These are phyloP conservation scores for Dorcus hopei DNA, from an alignment of 2,888 invertebrate species.

Conservation along the genomic window DNA sequence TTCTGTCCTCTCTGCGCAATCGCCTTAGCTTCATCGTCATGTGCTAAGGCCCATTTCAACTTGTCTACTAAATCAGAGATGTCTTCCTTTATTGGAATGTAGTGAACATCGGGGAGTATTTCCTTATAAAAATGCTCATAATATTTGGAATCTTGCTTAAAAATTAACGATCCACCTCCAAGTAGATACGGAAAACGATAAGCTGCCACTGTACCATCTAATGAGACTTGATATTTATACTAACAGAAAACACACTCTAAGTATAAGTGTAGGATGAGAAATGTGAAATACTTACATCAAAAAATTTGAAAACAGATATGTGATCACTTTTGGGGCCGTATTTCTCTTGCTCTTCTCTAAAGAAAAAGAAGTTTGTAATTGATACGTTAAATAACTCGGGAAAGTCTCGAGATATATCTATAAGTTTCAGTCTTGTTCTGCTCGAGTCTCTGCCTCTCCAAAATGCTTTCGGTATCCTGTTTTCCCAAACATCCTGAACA, in stretches of 20 bases:
- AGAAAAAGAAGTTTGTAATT: conserved; percentile 95
- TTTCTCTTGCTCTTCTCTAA: conserved; percentile 73
- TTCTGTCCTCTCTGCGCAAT: conserved; percentile 66
- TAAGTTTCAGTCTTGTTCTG: conserved; percentile 76
- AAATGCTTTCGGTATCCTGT: conserved; percentile 73
- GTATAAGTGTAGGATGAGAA: not conserved
- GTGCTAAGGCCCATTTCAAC: conserved; percentile 71
- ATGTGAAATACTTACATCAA: conserved; percentile 68
- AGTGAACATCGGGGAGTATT: conserved; percentile 75
- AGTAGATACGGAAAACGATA: conserved; percentile 91
- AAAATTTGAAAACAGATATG: conserved; percentile 90
- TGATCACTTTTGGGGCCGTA: conserved; percentile 85
- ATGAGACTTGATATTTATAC: conserved; percentile 92
- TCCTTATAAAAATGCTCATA: conserved; percentile 91
- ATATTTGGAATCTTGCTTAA: conserved; percentile 92
- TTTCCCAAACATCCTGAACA: conserved; percentile 66
- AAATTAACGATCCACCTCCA: conserved; percentile 79
- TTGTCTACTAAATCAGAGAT: conserved; percentile 76
- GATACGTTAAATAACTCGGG: conserved; percentile 86
- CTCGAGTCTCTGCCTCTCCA: conserved; percentile 93
- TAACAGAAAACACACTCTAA: conserved; percentile 50
- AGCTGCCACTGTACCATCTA: conserved; percentile 96
- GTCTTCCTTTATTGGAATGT: conserved; percentile 75
- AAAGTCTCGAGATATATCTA: conserved; percentile 70
- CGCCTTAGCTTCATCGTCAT: conserved; percentile 64